Conservation (phyloP, 2,888 invertebrate species). For the Andrena dorsata region DNA sequence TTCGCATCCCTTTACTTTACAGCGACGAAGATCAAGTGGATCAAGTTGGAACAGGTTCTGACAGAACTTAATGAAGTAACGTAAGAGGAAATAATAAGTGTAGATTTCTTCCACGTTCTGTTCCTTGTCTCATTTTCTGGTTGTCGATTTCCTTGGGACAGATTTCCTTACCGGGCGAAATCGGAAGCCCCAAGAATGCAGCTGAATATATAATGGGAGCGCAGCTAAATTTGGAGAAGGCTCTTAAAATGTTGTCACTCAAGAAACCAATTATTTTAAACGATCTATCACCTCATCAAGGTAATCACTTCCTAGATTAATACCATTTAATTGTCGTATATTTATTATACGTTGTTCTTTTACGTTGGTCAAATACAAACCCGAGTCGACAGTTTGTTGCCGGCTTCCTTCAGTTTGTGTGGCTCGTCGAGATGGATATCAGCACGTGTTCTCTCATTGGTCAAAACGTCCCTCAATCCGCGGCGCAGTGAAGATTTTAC, state of each 20-base stretch:
- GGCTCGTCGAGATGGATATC: too few species aligned
- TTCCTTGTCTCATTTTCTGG: constrained; percentile 43
- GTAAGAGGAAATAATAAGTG: constrained; percentile 76
- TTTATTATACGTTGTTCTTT: background rate
- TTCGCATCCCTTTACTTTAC: constrained; percentile 19
- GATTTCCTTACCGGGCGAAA: constrained; percentile 72
- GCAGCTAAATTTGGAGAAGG: constrained; percentile 44
- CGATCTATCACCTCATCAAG: constrained; percentile 25
- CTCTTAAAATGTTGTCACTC: constrained; percentile 27
- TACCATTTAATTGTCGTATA: background rate
- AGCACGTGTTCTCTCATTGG: too few species aligned
- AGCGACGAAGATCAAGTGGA: constrained; percentile 62
- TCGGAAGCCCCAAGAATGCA: constrained; percentile 1
- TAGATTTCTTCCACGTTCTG: background rate
- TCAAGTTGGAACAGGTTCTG: constrained; percentile 81
- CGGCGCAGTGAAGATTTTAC: too few species aligned
- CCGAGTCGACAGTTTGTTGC: too few species aligned
- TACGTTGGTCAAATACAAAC: constrained; percentile 36
- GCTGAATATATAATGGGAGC: constrained; percentile 43
- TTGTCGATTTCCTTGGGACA: constrained; percentile 74
- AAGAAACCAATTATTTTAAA: constrained; percentile 18
- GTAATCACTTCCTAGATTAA: constrained; percentile 5
- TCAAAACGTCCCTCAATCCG: too few species aligned
- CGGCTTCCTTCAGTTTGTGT: too few species aligned
- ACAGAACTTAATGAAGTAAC: constrained; percentile 84